A percentile compares a stretch with the other conserved stretches of the same genome.
phyloP scores from a whole-genome alignment of 2,888 invertebrate species.

The Argynnis bischoffii region DNA sequence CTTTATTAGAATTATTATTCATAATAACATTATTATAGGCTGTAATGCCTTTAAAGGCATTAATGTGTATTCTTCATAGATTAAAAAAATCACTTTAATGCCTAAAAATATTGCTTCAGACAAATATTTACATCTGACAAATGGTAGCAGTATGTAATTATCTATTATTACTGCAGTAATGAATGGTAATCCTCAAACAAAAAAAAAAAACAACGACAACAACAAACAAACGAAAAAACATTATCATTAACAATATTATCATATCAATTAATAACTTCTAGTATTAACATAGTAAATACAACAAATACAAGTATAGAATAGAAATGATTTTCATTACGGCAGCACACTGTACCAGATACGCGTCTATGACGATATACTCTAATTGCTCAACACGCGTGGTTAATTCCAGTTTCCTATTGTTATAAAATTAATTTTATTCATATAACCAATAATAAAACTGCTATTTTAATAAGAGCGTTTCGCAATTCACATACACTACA shows the following conservation, averaged over 20 bases:
- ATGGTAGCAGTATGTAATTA: too few species aligned
- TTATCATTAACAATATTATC: background rate
- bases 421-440: conserved; percentile 31
- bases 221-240: background rate
- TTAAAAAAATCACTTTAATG: too few species aligned
- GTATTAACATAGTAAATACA: background rate
- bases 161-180: too few species aligned
- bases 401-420: conserved; percentile 31
- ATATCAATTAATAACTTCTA: background rate
- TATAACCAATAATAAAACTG: conserved; percentile 17
- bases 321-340: background rate
- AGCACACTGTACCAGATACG: conserved; percentile 41
- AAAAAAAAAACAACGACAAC: too few species aligned
- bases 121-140: too few species aligned
- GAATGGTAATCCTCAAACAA: too few species aligned
- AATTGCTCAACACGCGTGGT: conserved; percentile 40
- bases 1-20: too few species aligned
- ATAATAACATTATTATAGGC: too few species aligned
- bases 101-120: too few species aligned
- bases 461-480: conserved; percentile 28
- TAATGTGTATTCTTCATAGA: too few species aligned
- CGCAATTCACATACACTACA: conserved; percentile 1
- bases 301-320: background rate
- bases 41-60: too few species aligned
- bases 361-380: conserved; percentile 47